Percentiles rank a stretch among this genome's conserved stretches.
Evolutionary conservation across 2,888 invertebrate genomes (phyloP).

Genomic region (Synanthedon tipuliformis): DNA sequence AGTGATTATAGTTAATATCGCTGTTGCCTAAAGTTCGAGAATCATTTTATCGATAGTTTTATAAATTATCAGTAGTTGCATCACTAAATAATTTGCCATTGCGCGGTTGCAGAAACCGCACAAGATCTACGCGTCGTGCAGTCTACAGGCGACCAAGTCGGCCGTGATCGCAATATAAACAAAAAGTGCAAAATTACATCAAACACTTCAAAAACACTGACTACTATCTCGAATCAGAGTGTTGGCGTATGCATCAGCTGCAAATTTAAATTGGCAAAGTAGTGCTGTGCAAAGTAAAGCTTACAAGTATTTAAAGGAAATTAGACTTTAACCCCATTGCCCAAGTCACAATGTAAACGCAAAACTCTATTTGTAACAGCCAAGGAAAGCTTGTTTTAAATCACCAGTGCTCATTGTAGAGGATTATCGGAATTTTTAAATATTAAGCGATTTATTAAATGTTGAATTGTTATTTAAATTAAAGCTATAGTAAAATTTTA

Average conservation of each 20-base stretch:
- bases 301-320: background rate
- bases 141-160: slow-evolving; percentile 31
- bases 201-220: background rate
- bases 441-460: background rate
- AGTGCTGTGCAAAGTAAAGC: background rate
- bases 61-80: slow-evolving; percentile 7
- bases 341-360: background rate
- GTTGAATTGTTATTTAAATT: background rate
- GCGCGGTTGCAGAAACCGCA: slow-evolving; percentile 48
- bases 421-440: background rate
- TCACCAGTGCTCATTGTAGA: background rate
- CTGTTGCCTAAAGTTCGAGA: no score
- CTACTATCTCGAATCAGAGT: background rate
- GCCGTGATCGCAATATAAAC: slow-evolving; percentile 32
- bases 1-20: no score
- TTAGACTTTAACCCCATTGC: background rate
- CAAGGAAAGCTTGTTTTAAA: background rate
- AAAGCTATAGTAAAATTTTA: no score
- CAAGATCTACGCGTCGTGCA: slow-evolving; percentile 52
- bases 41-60: no score
- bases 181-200: slow-evolving; percentile 22
- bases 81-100: slow-evolving; percentile 42
- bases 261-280: background rate
- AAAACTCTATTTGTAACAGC: background rate
- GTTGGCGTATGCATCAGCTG: background rate